Evolutionary conservation across 2,113 vertebrate species (phyloP).

Genomic region (Xiphias gladius): DNA sequence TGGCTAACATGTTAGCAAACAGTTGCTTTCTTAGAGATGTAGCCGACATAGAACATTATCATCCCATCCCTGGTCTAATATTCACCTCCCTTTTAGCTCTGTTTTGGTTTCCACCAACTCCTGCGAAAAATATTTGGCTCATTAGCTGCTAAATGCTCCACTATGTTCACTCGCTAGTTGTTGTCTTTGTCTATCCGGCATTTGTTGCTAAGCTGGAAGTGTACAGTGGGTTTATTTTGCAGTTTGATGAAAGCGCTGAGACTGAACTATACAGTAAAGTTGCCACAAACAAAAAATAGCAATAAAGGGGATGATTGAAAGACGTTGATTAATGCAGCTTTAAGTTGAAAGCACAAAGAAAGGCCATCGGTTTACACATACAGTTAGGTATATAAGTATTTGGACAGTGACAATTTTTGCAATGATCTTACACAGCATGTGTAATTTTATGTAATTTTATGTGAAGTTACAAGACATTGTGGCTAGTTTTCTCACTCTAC

Average conservation of each 20-base stretch:
- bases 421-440: background rate
- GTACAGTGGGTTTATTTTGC: background rate
- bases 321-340: slow-evolving; percentile 28
- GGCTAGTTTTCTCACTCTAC: background rate
- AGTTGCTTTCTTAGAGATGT: background rate
- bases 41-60: background rate
- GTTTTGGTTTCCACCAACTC: background rate
- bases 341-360: slow-evolving; percentile 9
- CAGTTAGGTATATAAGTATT: too few species aligned
- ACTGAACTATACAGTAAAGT: background rate
- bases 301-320: background rate
- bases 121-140: background rate
- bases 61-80: background rate
- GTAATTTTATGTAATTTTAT: background rate
- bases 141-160: background rate
- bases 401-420: too few species aligned
- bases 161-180: background rate
- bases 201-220: background rate
- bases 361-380: slow-evolving; percentile 21
- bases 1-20: background rate
- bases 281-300: background rate
- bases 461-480: background rate
- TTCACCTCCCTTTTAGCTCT: background rate
- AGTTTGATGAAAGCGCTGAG: background rate
- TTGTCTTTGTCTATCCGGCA: background rate